phyloP scores from a whole-genome alignment of 2,797 vertebrate species.

The Ctenosaura bakeri region DNA sequence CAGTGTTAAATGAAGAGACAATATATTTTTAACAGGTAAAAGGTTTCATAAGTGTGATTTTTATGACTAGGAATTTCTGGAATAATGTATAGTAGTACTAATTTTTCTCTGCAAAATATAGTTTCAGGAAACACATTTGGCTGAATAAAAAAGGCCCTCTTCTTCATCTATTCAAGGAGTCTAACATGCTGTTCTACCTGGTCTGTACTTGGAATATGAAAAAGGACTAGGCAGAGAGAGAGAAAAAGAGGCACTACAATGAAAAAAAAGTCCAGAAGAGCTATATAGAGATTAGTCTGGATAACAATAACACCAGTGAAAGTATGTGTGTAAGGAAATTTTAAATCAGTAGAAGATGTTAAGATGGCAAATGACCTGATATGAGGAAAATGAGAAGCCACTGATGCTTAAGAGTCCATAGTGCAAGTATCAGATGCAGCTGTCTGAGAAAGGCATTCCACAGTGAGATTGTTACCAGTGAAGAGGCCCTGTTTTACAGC shows the following conservation, averaged over 20 bases:
- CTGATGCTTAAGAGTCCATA: not conserved
- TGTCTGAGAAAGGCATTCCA: not conserved
- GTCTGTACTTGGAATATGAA: not conserved
- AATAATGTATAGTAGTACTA: not conserved
- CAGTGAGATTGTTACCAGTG: not conserved
- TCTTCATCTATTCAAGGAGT: not conserved
- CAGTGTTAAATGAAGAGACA: not conserved
- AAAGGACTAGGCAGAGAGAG: not conserved
- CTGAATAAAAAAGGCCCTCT: not conserved
- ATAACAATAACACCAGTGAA: not conserved
- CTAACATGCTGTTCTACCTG: not conserved
- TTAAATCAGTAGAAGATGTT: not conserved
- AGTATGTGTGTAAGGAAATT: not conserved
- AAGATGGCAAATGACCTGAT: not conserved
- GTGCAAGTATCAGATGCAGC: no score
- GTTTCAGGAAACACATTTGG: not conserved
- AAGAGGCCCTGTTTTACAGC: not conserved
- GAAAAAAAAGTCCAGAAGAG: not conserved
- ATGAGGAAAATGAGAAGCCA: not conserved
- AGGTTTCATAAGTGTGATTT: not conserved
- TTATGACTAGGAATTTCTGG: not conserved
- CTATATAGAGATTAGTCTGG: not conserved
- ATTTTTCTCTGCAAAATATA: not conserved
- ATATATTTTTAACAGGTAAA: conserved; percentile 4
- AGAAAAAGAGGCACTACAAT: not conserved